These are phyloP conservation scores for Lomographa bimaculata DNA, from an alignment of 2,888 invertebrate species.

Conservation along the genomic window DNA sequence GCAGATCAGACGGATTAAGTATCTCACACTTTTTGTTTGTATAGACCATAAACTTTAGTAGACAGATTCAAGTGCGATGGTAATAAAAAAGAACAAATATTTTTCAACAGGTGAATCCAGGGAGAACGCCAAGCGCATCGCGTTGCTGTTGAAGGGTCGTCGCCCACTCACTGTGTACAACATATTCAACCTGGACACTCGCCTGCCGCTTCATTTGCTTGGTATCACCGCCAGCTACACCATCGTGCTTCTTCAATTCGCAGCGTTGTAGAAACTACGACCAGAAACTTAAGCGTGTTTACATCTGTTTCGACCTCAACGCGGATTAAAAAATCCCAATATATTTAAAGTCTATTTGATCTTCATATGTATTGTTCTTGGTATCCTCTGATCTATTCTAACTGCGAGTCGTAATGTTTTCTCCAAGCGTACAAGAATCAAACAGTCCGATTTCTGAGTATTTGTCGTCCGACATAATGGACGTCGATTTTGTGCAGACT, in stretches of 20 bases:
- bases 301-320: too few species aligned
- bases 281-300: not conserved
- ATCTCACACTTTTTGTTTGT: too few species aligned
- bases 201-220: conserved; percentile 49
- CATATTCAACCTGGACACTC: conserved; percentile 49
- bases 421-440: too few species aligned
- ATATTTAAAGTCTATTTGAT: too few species aligned
- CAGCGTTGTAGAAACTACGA: conserved; percentile 39
- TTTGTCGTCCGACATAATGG: conserved; percentile 54
- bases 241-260: conserved; percentile 58
- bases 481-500: conserved; percentile 46
- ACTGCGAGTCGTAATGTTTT: too few species aligned
- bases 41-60: too few species aligned
- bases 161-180: conserved; percentile 53
- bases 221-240: conserved; percentile 59
- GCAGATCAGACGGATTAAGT: too few species aligned
- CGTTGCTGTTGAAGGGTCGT: conserved; percentile 51
- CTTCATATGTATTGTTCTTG: too few species aligned
- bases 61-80: too few species aligned
- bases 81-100: not conserved
- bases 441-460: conserved; percentile 42
- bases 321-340: too few species aligned
- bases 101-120: conserved; percentile 47
- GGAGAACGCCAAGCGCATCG: conserved; percentile 48
- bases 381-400: too few species aligned